Evolutionary conservation across 2,797 vertebrate species (phyloP).

Genomic region (Brachyalestes nurse): DNA sequence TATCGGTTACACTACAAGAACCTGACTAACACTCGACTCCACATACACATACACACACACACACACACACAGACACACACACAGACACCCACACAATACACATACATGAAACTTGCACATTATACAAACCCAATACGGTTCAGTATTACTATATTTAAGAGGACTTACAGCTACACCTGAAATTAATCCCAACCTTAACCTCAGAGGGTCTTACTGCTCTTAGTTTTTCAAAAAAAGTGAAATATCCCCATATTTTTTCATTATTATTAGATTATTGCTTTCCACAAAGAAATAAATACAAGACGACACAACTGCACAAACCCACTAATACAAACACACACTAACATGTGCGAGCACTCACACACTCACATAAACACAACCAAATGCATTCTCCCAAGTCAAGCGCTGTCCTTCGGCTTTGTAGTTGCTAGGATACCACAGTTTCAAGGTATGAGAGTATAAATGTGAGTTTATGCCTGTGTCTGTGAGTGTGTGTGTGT

Average conservation of each 20-base stretch:
- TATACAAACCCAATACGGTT: too few species aligned
- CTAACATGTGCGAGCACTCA: conserved; percentile 1
- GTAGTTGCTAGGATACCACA: conserved; percentile 59
- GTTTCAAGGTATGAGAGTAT: conserved; percentile 52
- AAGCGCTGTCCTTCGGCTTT: conserved; percentile 48
- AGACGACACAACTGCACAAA: conserved; percentile 11
- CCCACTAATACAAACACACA: conserved; percentile 5
- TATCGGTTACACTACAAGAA: conserved; percentile 23
- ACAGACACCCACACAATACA: conserved; percentile 36
- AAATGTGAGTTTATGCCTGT: conserved; percentile 6
- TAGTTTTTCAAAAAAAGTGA: too few species aligned
- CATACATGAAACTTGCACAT: not conserved
- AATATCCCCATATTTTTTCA: too few species aligned
- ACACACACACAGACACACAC: not conserved
- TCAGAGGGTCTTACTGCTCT: too few species aligned
- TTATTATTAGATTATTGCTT: too few species aligned
- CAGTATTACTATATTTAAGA: too few species aligned
- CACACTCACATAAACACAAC: conserved; percentile 33
- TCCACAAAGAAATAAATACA: too few species aligned
- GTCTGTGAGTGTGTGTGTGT: conserved; percentile 19
- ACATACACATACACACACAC: not conserved
- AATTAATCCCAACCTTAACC: too few species aligned
- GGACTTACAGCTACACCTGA: too few species aligned
- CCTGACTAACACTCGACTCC: not conserved
- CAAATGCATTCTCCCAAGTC: conserved; percentile 37